Percentiles rank a stretch among this genome's conserved stretches.
Conservation (phyloP, 2,888 invertebrate species). For the Caradrina kadenii region DNA sequence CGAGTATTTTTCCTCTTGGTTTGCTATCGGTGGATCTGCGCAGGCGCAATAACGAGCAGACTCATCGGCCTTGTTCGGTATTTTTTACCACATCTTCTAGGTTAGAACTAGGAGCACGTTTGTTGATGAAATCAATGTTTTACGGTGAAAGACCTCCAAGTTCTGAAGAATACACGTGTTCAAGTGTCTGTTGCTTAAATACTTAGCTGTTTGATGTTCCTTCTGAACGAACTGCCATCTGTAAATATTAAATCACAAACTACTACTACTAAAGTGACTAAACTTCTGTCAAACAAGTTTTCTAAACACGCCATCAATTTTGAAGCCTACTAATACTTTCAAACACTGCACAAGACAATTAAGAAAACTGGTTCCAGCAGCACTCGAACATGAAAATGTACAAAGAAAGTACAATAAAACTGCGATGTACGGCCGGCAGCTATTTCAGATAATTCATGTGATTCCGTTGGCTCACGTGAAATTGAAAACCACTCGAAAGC, state of each 20-base stretch:
- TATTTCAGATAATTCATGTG: conserved; percentile 60
- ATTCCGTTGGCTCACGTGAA: conserved; percentile 65
- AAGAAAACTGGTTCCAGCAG: conserved; percentile 39
- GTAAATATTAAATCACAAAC: conserved; percentile 34
- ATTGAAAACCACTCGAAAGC: conserved; percentile 69
- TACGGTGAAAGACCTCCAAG: conserved; percentile 11
- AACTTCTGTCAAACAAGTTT: conserved; percentile 32
- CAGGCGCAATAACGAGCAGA: conserved; percentile 63
- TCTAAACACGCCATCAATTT: conserved; percentile 33
- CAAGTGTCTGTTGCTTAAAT: neutral
- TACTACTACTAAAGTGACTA: neutral
- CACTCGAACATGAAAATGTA: conserved; percentile 42
- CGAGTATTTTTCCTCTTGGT: conserved; percentile 60
- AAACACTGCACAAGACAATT: conserved; percentile 45
- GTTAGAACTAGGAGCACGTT: conserved; percentile 44
- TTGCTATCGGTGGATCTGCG: conserved; percentile 71
- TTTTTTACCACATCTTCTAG: conserved; percentile 59
- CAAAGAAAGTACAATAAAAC: conserved; percentile 60
- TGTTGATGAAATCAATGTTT: conserved; percentile 47
- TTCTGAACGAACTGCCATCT: conserved; percentile 29
- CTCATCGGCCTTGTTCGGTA: conserved; percentile 58
- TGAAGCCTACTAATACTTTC: conserved; percentile 29
- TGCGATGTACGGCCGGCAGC: conserved; percentile 42
- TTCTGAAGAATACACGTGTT: neutral
- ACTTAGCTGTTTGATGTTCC: conserved; percentile 22